A percentile compares a stretch with the other conserved stretches of the same genome.
phyloP scores from a whole-genome alignment of 1,140 invertebrate genomes.

The Drosophila nannoptera region DNA sequence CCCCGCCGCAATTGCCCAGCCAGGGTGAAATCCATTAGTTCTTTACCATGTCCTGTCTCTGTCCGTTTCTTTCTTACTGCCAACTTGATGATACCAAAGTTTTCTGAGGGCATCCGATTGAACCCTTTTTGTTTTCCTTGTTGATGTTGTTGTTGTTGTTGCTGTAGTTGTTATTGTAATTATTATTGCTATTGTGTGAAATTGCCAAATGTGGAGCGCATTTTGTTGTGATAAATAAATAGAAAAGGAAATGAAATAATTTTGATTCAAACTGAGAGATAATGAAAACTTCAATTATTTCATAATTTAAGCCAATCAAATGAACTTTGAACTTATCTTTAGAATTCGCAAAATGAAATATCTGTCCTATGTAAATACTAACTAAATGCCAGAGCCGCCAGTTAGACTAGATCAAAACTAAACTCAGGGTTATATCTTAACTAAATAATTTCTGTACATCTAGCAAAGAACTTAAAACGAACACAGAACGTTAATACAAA shows the following conservation, averaged over 20 bases:
- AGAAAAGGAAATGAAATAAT: constrained; percentile 32
- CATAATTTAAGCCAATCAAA: constrained; percentile 50
- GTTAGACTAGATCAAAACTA: constrained; percentile 60
- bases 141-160: constrained; percentile 37
- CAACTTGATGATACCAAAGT: neutral
- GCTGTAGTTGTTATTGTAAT: constrained; percentile 11
- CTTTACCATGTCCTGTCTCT: too few species aligned
- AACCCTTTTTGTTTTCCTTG: constrained; percentile 2
- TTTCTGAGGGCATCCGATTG: neutral
- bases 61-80: too few species aligned
- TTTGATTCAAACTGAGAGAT: constrained; percentile 27
- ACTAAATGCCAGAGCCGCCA: constrained; percentile 41
- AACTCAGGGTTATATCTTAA: constrained; percentile 63
- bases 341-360: constrained; percentile 8
- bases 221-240: constrained; percentile 73
- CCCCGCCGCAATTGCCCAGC: neutral
- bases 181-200: constrained; percentile 45
- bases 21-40: too few species aligned
- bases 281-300: constrained; percentile 46
- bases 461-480: constrained; percentile 34
- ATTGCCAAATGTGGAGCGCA: constrained; percentile 69
- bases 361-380: constrained; percentile 32
- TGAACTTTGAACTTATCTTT: constrained; percentile 10
- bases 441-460: constrained; percentile 29
- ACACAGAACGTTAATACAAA: constrained; percentile 31